Evolutionary conservation across 2,888 invertebrate genomes (phyloP), one percentile per base, ranked within the genome.

Genomic region (Gasteruption jaculator): DNA sequence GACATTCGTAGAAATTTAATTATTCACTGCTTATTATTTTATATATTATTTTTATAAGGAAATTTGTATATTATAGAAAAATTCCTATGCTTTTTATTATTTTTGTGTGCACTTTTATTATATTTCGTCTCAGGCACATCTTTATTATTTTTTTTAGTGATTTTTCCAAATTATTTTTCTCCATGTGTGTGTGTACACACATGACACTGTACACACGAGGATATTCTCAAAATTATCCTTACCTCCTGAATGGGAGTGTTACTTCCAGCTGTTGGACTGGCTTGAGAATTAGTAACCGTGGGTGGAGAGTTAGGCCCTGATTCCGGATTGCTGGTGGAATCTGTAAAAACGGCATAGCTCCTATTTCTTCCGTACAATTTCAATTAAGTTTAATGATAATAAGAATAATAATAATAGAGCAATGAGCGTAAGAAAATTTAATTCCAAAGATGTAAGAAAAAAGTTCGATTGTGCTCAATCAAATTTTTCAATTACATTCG

Each of bases 301-400:
- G 82, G 85, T 40, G 86, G 86, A 19, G 86, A 86, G 65, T 85
- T 86, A 44, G 85, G 85, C 30, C 85, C 84, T 29, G 84, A 84
- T 64, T 86, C 86, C 16, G 85, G 81, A 58, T 85, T 85, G 57
- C 77, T 80, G 59, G 75, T 74, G 27, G 75, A 75, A 64, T 78
- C 77, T 78, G 59, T n/a, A n/a, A n/a, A n/a, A n/a, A n/a, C n/a
- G 6, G 6, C 31, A 8, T n/a, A 31, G 8, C 7, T 38, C 37
- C 10, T 16, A 40, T 29, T 35, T 39, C 22, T 38, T 39, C 39
- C 19, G 25, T 15, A 26, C 19, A 32, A 37, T 42, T 30, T 30
- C 20, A 35, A 29, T 15, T 38, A 24, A 3, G 25, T 27, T 2
- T 14, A n/a, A n/a, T n/a, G n/a, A 35, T 18, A 10, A 14, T 22